Evolutionary conservation across 1,140 invertebrate species (phyloP).

Genomic region (Zeugodacus cucurbitae): DNA sequence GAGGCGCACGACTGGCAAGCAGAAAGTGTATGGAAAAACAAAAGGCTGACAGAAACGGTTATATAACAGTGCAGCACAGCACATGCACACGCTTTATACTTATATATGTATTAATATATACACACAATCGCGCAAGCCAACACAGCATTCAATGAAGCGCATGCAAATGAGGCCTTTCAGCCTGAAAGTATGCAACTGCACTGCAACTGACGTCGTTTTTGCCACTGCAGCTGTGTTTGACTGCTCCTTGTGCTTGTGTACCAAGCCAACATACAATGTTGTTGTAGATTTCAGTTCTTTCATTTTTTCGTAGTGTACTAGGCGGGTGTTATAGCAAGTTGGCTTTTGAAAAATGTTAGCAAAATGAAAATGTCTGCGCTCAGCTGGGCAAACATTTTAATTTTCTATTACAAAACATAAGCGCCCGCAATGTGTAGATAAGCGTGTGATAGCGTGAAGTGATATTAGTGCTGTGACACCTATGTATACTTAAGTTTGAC

Average conservation of each 20-base stretch:
- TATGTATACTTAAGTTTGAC: background rate
- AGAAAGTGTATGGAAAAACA: background rate
- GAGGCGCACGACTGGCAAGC: background rate
- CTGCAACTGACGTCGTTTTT: background rate
- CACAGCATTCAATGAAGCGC: slow-evolving; percentile 20
- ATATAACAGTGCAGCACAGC: background rate
- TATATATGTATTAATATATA: background rate
- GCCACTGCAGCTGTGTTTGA: background rate
- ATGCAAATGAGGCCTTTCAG: slow-evolving; percentile 21
- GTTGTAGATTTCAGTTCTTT: background rate
- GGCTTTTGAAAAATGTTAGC: slow-evolving; percentile 24
- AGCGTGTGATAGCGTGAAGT: background rate
- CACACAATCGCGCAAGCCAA: background rate
- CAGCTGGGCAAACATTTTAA: slow-evolving; percentile 37
- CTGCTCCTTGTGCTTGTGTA: background rate
- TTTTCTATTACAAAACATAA: slow-evolving; percentile 6
- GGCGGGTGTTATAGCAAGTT: background rate
- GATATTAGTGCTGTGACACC: background rate
- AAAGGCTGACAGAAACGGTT: background rate
- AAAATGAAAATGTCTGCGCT: slow-evolving; percentile 30
- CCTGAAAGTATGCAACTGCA: slow-evolving; percentile 28
- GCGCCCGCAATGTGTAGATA: background rate
- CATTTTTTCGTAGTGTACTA: background rate
- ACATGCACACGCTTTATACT: background rate
- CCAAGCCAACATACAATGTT: background rate